These are phyloP conservation scores for Augochlorella aurata DNA, from an alignment of 2,888 invertebrate species.

Conservation along the genomic window DNA sequence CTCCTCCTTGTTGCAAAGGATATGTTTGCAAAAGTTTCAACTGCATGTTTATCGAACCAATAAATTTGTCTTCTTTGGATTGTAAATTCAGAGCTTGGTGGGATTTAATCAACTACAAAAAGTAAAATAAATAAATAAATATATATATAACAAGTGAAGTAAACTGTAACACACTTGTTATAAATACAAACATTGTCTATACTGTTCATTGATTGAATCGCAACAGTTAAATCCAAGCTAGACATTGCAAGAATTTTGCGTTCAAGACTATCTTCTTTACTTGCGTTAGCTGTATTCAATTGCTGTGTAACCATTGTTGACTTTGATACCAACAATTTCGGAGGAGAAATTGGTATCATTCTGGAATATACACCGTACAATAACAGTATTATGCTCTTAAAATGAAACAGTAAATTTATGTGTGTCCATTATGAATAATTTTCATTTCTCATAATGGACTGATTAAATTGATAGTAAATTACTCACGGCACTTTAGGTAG, in stretches of 20 bases:
- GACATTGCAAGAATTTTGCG: slow-evolving; percentile 85
- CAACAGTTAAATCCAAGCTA: slow-evolving; percentile 85
- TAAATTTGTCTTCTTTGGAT: slow-evolving; percentile 79
- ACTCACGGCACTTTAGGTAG: slow-evolving; percentile 72
- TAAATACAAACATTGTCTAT: slow-evolving; percentile 85
- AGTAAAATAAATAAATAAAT: slow-evolving; percentile 22
- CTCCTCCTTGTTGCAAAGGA: slow-evolving; percentile 77
- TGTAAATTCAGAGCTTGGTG: slow-evolving; percentile 75
- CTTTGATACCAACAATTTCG: slow-evolving; percentile 82
- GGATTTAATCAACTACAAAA: slow-evolving; percentile 76
- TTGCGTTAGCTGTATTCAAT: slow-evolving; percentile 78
- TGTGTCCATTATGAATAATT: not conserved
- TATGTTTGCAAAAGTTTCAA: slow-evolving; percentile 79
- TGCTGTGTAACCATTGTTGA: slow-evolving; percentile 78
- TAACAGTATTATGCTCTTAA: not conserved
- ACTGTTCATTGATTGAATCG: slow-evolving; percentile 87
- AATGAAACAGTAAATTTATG: not conserved
- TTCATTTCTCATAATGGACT: not conserved
- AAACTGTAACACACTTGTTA: not conserved
- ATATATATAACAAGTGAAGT: not conserved
- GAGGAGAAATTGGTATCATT: slow-evolving; percentile 83
- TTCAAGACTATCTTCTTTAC: slow-evolving; percentile 82
- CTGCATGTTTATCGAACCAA: slow-evolving; percentile 79
- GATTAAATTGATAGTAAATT: not conserved
- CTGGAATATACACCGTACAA: slow-evolving; percentile 62